A percentile compares a stretch with the other conserved stretches of the same genome.
Conservation (phyloP, 1,140 invertebrate species). For the Zaprionus inermis region DNA sequence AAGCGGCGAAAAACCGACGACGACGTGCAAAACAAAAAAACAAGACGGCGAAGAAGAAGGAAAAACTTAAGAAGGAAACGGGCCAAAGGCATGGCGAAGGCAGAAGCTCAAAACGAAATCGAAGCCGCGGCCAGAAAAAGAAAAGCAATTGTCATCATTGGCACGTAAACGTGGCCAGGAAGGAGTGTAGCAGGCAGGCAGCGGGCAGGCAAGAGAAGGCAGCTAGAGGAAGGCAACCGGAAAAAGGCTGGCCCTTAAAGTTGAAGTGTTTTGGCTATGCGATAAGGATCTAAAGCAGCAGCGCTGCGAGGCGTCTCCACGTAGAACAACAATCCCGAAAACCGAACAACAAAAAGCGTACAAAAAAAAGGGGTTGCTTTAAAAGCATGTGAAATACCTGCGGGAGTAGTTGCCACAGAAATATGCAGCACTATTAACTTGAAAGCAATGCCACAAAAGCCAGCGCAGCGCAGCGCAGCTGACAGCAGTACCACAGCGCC, state of each 20-base stretch:
- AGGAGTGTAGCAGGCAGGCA: background rate
- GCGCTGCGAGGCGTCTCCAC: conserved; percentile 37
- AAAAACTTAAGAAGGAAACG: conserved; percentile 38
- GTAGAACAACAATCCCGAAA: conserved; percentile 23
- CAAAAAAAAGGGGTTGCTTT: conserved; percentile 42
- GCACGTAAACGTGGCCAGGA: conserved; percentile 63
- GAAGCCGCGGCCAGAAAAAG: conserved; percentile 72
- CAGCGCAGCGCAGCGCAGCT: conserved; percentile 43
- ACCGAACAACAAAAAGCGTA: background rate
- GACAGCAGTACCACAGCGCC: conserved; percentile 59
- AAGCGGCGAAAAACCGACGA: conserved; percentile 81
- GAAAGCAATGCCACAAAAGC: conserved; percentile 72
- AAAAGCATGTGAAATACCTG: conserved; percentile 47
- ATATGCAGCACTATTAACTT: conserved; percentile 68
- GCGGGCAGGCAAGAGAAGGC: background rate
- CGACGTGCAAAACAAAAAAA: conserved; percentile 76
- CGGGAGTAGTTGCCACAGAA: conserved; percentile 49
- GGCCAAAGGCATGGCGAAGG: conserved; percentile 54
- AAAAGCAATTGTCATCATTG: conserved; percentile 82
- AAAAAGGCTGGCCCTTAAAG: conserved; percentile 76
- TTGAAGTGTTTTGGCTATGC: conserved; percentile 72
- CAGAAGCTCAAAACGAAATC: conserved; percentile 58
- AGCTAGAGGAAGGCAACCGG: conserved; percentile 45
- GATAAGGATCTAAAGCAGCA: conserved; percentile 77
- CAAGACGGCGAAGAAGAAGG: conserved; percentile 20